phyloP scores from a whole-genome alignment of 2,888 invertebrate species.

The Coleophora deauratella region DNA sequence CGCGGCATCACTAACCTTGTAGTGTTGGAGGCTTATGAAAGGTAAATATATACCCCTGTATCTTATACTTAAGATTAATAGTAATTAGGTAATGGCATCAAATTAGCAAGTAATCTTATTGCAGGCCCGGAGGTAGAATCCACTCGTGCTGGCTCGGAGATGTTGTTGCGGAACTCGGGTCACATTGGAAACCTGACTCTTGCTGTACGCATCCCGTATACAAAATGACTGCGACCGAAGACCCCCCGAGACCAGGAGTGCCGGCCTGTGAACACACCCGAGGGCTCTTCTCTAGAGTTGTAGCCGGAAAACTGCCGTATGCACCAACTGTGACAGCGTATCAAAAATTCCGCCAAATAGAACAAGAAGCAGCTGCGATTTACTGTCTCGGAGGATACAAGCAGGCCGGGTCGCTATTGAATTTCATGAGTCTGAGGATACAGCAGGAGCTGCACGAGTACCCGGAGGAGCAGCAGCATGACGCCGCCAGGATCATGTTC shows the following conservation, averaged over 20 bases:
- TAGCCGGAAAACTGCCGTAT: slow-evolving; percentile 75
- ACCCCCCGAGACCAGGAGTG: slow-evolving; percentile 71
- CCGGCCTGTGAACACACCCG: slow-evolving; percentile 65
- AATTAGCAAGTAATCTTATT: slow-evolving; percentile 18
- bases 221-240: slow-evolving; percentile 75
- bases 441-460: slow-evolving; percentile 79
- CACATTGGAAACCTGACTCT: slow-evolving; percentile 77
- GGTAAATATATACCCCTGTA: no score
- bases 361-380: slow-evolving; percentile 76
- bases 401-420: slow-evolving; percentile 77
- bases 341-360: slow-evolving; percentile 78
- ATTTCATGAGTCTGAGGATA: slow-evolving; percentile 78
- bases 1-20: slow-evolving; percentile 81
- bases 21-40: slow-evolving; percentile 84
- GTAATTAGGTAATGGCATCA: no score
- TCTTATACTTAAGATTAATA: no score
- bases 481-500: slow-evolving; percentile 79
- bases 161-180: slow-evolving; percentile 83
- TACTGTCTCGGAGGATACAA: slow-evolving; percentile 76
- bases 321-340: slow-evolving; percentile 76
- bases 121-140: slow-evolving; percentile 83
- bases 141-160: slow-evolving; percentile 85
- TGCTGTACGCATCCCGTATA: slow-evolving; percentile 71
- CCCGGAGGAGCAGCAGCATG: slow-evolving; percentile 78
- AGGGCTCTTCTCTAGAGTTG: slow-evolving; percentile 77